Evolutionary conservation across 2,888 invertebrate species (phyloP).

Genomic region (Sarcophaga caerulescens): DNA sequence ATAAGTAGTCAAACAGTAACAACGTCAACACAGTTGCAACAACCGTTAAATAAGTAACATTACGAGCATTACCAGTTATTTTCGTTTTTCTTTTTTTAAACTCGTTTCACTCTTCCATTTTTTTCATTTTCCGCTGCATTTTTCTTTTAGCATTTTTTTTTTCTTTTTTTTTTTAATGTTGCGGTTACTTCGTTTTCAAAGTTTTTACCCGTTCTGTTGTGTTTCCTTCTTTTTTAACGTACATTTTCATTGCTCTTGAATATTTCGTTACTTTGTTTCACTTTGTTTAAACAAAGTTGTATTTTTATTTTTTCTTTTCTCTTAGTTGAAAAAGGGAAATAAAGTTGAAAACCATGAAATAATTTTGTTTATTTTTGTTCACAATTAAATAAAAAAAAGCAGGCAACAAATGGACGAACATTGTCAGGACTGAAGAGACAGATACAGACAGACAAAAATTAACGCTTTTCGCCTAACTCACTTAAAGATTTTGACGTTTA

Average conservation of each 20-base stretch:
- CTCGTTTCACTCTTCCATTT: slow-evolving; percentile 10
- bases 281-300: not conserved
- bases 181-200: slow-evolving; percentile 40
- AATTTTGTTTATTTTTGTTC: slow-evolving; percentile 37
- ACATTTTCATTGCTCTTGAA: not conserved
- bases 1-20: slow-evolving; percentile 7
- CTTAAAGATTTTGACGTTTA: slow-evolving; percentile 39
- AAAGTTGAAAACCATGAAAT: slow-evolving; percentile 28
- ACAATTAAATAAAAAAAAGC: slow-evolving; percentile 18
- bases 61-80: slow-evolving; percentile 45
- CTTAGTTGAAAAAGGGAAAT: not conserved
- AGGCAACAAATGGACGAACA: not conserved
- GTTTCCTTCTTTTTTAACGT: not conserved
- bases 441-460: slow-evolving; percentile 23
- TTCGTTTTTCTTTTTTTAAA: slow-evolving; percentile 30
- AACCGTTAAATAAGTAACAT: slow-evolving; percentile 36
- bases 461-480: slow-evolving; percentile 50
- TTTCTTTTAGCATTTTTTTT: not conserved
- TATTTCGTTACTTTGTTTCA: not conserved
- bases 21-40: not conserved
- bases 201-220: slow-evolving; percentile 39
- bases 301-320: not conserved
- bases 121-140: slow-evolving; percentile 8
- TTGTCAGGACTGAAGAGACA: not conserved
- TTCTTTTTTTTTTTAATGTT: not conserved